Base-by-base conservation (phyloP, 2,888 invertebrate species). In the Hemithea aestivaria region DNA sequence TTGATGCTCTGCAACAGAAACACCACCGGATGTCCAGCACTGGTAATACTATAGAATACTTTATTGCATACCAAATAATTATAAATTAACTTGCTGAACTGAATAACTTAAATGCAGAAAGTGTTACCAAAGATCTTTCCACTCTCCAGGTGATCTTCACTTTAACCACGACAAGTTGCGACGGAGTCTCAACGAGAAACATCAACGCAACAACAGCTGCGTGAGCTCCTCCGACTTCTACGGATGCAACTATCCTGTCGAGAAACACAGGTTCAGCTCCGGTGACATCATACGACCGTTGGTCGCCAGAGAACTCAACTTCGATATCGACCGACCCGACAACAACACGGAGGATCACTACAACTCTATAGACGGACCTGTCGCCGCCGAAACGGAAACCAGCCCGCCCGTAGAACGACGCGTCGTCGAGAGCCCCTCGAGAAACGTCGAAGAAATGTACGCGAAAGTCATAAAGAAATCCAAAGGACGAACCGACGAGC, bases 361-460 rank as follows among this genome's bases (percentile, higher is more conserved):
- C 50, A 84, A 85, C 49, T 80, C 82, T 6, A 80, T 81, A 31
- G 79, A 87, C 39, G 74, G 77, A 2, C 72, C 77, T 6, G 71
- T 75, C 0, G 75, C 74, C 2, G 69, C 76, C 1, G 82, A 79
- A 2, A 66, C 74, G 4, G 74, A 74, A 48, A 63, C 58, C 20
- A 77, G 63, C 60, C 56, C 64, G 28, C 69, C 60, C 38, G 71
- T 69, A 31, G 85, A 76, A 53, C 76, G 71, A 63, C 79, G 79
- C 63, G 75, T 67, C 57, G 83, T 69, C 39, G 90, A 84, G 27
- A 90, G 90, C 62, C 90, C 90, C 1, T 88, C 90, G 10, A 90
- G 91, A 48, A 93, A 93, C 53, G 79, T 95, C n/a, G 96, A 96
- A 57, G 95, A 95, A 59, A 94, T 96, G 92, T 96, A 96, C 71